Conservation (phyloP, 2,113 vertebrate species). For the Poeciliopsis occidentalis region DNA sequence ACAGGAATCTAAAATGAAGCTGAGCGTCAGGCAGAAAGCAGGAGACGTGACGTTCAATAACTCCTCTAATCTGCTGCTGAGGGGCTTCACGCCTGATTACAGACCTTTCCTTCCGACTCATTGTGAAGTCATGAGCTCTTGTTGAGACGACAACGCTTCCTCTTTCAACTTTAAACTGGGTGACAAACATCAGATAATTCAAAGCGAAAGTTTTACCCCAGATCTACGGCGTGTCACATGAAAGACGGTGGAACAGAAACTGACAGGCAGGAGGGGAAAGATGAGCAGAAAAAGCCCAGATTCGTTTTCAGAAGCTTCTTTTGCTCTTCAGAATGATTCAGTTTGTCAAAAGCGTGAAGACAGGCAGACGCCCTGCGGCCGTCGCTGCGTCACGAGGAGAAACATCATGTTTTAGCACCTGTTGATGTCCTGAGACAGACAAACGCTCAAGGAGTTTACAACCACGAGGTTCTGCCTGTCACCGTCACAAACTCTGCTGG, state of each 20-base stretch:
- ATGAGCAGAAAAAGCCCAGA: background rate
- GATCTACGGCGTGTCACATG: background rate
- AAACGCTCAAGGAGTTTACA: slow-evolving; percentile 1
- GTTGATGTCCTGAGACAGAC: slow-evolving; percentile 36
- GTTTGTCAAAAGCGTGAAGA: slow-evolving; percentile 13
- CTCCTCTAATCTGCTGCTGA: background rate
- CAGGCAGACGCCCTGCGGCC: slow-evolving; percentile 37
- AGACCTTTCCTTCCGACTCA: slow-evolving; percentile 4
- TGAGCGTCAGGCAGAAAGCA: background rate
- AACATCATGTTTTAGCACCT: slow-evolving; percentile 52
- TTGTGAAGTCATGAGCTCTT: background rate
- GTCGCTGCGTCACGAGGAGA: slow-evolving; percentile 24
- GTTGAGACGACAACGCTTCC: background rate
- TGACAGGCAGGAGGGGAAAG: slow-evolving; percentile 7
- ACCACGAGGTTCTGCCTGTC: too few species aligned
- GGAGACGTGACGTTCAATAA: background rate
- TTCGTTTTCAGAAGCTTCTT: slow-evolving; percentile 11
- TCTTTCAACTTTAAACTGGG: background rate
- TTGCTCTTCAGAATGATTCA: slow-evolving; percentile 11
- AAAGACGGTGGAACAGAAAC: background rate
- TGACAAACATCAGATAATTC: background rate
- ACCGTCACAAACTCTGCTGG: too few species aligned
- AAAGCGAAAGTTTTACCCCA: slow-evolving; percentile 7
- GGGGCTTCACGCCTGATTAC: background rate
- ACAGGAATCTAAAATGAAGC: slow-evolving; percentile 1